Evolutionary conservation across 2,113 vertebrate genomes (phyloP), one percentile per base, ranked within the genome.

Genomic region (Jacana jacana): DNA sequence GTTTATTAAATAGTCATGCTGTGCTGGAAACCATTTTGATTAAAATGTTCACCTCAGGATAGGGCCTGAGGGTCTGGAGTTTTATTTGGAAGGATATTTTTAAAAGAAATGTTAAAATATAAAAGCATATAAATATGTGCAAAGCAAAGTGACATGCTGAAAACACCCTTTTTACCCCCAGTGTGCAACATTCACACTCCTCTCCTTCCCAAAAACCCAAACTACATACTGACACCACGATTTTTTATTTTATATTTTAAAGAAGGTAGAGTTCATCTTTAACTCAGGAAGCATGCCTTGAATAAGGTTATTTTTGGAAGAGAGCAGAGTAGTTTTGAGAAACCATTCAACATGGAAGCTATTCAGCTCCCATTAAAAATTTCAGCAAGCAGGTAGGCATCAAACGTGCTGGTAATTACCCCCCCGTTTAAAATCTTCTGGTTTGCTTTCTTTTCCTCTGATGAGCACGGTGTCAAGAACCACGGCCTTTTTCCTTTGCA

Each of bases 401-500:
- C 15, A 35, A 35, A 9, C 9, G 1, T 71, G 35, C 33, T 58
- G 37, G 25, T 73, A 72, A 42, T 86, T 49, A 10, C 19, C 52
- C 39, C 46, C 28, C 19, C 8, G 27, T 70, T 91, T 77, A 13
- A 40, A 3, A 51, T 73, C 9, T 81, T 81, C 24, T 77, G 4
- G 72, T 51, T 30, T 64, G 33, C 9, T 15, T 15, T 25, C 51
- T 73, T 73, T 22, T 10, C 7, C 10, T 13, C 7, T 70, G 49
- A 24, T 55, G 33, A 80, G 8, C 10, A 4, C 12, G 5, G 7
- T 46, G 35, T 77, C 42, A 48, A 65, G 17, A 81, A 4, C 22
- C 5, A 2, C 0, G 1, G 4, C 3, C n/a, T 51, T 65, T 61
- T 61, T 61, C 15, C 33, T 37, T 49, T 48, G n/a, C 33, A 19